Base-by-base conservation (phyloP, 1,140 invertebrate species). In the Eurosta solidaginis region DNA sequence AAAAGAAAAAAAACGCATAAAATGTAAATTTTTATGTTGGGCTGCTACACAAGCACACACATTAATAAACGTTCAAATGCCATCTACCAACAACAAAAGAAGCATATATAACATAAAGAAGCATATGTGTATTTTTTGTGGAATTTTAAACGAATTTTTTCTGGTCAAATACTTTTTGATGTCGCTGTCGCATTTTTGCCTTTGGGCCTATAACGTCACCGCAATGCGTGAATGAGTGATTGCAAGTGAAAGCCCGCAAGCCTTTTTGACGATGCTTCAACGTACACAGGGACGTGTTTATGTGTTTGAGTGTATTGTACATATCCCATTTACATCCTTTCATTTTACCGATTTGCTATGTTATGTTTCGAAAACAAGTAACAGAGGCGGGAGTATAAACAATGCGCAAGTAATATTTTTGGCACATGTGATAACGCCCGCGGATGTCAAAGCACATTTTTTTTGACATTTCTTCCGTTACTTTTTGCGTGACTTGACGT, bases 101-200 rank as follows among this genome's bases (percentile, higher is more conserved):
- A 27, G 3, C 12, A 27, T 10, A n/a, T n/a, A n/a, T n/a, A n/a
- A n/a, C n/a, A n/a, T n/a, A n/a, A 47, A 47, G 4, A 47, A 68
- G 17, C 14, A n/a, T 20, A 68, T 68, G 59, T 68, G 59, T 40
- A 68, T 68, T 68, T 68, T 59, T 68, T 68, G 59, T 40, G 59
- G 59, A 68, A 68, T 68, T 68, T 68, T 68, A 68, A 68, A 68
- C 59, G 59, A 68, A 68, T 68, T 68, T 59, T 68, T 68, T 68
- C 59, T 68, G 59, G 59, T 68, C 59, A 68, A 68, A 68, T 68
- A 68, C 59, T 68, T 68, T 68, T 68, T 68, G 59, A 68, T 68
- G 59, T 68, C 22, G 59, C 59, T 42, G 59, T 33, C 36, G 40
- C 59, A 68, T 68, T 68, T 68, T 68, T 68, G 59, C 59, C 59